These are phyloP conservation scores for Tricholaema leucomelas DNA, from an alignment of 2,113 vertebrate genomes.

Conservation along the genomic window DNA sequence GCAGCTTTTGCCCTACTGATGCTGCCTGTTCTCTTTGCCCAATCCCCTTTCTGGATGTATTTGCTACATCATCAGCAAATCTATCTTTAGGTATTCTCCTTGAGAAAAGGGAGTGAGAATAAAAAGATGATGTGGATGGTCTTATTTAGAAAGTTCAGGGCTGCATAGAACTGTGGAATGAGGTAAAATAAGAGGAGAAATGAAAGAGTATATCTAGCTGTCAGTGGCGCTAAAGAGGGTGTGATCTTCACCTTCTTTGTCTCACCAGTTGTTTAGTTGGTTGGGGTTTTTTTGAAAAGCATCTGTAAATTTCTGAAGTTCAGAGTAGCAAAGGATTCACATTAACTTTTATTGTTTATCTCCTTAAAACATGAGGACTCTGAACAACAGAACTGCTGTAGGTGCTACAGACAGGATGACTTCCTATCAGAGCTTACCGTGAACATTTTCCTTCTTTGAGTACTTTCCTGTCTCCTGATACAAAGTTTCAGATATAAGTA, in stretches of 20 bases:
- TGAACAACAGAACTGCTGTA: not conserved
- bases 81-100: not conserved
- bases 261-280: not conserved
- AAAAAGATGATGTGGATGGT: not conserved
- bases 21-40: not conserved
- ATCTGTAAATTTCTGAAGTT: not conserved
- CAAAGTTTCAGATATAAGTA: not conserved
- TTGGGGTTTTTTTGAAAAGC: not conserved
- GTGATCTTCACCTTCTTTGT: not conserved
- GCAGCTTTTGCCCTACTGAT: not conserved
- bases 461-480: not conserved
- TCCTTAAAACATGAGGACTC: not conserved
- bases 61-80: not conserved
- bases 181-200: not conserved
- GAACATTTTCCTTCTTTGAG: not conserved
- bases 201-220: not conserved
- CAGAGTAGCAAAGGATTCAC: not conserved
- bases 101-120: not conserved
- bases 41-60: not conserved
- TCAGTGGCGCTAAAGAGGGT: not conserved
- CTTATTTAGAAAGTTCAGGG: not conserved
- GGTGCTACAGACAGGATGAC: not conserved
- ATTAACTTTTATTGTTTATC: not conserved
- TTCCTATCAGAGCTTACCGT: not conserved
- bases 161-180: not conserved